Evolutionary conservation across 1,140 invertebrate species (phyloP).

Genomic region (Bombus cullumanus): DNA sequence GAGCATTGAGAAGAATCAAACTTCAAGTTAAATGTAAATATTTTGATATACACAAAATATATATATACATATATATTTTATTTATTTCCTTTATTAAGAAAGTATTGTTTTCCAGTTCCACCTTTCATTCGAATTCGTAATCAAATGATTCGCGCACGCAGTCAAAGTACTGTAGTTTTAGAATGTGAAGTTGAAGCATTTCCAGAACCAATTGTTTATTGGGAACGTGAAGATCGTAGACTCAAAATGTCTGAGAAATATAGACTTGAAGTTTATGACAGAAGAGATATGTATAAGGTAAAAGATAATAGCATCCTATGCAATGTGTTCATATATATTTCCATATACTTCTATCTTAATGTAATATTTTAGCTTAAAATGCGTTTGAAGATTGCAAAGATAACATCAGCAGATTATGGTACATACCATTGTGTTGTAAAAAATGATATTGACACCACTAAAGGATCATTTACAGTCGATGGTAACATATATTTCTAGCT

Average conservation of each 20-base stretch:
- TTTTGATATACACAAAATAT: not conserved
- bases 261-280: conserved; percentile 85
- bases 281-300: conserved; percentile 83
- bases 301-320: not conserved
- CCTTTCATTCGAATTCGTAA: conserved; percentile 91
- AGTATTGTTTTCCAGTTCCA: conserved; percentile 85
- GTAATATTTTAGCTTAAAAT: conserved; percentile 84
- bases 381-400: conserved; percentile 88
- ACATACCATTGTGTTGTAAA: conserved; percentile 92
- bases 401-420: conserved; percentile 87
- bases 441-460: conserved; percentile 90
- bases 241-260: conserved; percentile 88
- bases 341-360: not conserved
- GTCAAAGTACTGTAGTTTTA: conserved; percentile 87
- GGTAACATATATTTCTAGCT: conserved; percentile 82
- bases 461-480: conserved; percentile 89
- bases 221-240: conserved; percentile 91
- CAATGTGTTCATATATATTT: not conserved
- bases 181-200: conserved; percentile 95
- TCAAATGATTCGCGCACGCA: conserved; percentile 88
- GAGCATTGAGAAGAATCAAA: conserved; percentile 90
- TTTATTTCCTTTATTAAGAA: not conserved
- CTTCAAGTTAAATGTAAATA: conserved; percentile 95
- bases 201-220: conserved; percentile 91
- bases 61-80: not conserved